Conservation (phyloP, 2,888 invertebrate genomes). For the Scotopteryx bipunctaria region DNA sequence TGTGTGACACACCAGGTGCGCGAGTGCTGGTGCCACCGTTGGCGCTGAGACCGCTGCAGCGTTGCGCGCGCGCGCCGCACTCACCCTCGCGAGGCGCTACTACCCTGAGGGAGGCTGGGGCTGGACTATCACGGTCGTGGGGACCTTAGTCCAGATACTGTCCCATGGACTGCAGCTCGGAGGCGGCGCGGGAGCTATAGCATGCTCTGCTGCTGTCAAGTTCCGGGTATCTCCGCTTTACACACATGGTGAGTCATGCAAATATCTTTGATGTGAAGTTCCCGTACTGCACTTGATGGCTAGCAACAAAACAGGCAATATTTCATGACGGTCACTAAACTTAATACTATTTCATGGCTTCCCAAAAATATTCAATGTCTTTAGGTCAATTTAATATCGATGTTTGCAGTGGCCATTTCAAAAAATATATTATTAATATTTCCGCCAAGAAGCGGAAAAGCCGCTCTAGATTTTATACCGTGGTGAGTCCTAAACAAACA, state of each 20-base stretch:
- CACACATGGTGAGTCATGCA: slow-evolving; percentile 86
- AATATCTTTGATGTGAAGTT: too few species aligned
- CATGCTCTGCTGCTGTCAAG: slow-evolving; percentile 84
- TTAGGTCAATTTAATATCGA: not conserved
- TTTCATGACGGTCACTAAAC: not conserved
- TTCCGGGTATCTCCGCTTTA: slow-evolving; percentile 85
- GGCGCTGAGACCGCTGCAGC: slow-evolving; percentile 74
- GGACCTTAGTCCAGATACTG: slow-evolving; percentile 88
- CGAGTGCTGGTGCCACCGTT: slow-evolving; percentile 76
- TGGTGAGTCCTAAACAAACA: slow-evolving; percentile 1
- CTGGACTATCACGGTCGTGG: slow-evolving; percentile 90
- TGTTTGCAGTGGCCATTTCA: not conserved
- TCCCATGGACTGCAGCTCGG: slow-evolving; percentile 90
- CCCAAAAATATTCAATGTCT: not conserved
- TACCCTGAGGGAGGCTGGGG: slow-evolving; percentile 96
- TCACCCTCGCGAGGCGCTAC: slow-evolving; percentile 88
- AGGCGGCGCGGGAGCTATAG: slow-evolving; percentile 85
- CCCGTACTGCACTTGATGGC: too few species aligned
- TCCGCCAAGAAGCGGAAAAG: not conserved
- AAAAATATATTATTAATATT: slow-evolving; percentile 2
- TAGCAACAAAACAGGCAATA: not conserved
- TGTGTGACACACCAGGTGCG: slow-evolving; percentile 72
- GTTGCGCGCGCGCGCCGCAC: slow-evolving; percentile 84
- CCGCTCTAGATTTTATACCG: not conserved
- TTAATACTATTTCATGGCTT: not conserved